Conservation (phyloP, 2,888 invertebrate genomes). For the Ellobium chinense region DNA sequence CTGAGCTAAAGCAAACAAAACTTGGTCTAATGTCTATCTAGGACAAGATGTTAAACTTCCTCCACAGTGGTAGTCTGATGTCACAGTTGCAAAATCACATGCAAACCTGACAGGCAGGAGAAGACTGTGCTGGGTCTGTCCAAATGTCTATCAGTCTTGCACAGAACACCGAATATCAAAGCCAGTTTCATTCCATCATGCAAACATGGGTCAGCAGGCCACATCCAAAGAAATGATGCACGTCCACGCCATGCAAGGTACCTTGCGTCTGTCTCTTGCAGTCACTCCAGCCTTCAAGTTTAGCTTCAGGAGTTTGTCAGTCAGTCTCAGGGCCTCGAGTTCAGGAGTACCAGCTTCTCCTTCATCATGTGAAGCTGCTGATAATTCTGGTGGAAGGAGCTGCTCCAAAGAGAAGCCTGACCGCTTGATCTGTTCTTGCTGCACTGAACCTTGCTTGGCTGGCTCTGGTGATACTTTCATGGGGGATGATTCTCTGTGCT, state of each 20-base stretch:
- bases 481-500: background rate
- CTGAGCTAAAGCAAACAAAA: no score
- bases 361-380: conserved; percentile 42
- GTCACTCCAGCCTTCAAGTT: conserved; percentile 54
- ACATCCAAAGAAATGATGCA: conserved; percentile 32
- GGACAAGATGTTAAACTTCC: no score
- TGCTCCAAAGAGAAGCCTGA: conserved; percentile 19
- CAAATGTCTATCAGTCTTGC: no score
- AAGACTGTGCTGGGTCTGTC: no score
- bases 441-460: background rate
- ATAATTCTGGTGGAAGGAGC: background rate
- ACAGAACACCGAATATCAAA: background rate
- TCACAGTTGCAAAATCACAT: no score
- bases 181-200: conserved; percentile 6
- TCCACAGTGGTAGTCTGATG: no score
- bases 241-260: conserved; percentile 42
- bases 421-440: conserved; percentile 1
- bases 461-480: conserved; percentile 5
- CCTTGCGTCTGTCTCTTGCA: conserved; percentile 56
- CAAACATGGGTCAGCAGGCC: conserved; percentile 4
- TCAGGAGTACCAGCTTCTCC: conserved; percentile 51
- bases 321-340: conserved; percentile 47
- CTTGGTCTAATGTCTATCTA: no score
- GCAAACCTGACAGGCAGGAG: no score
- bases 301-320: conserved; percentile 55